phyloP scores from a whole-genome alignment of 2,113 vertebrate species.

The Entelurus aequoreus region DNA sequence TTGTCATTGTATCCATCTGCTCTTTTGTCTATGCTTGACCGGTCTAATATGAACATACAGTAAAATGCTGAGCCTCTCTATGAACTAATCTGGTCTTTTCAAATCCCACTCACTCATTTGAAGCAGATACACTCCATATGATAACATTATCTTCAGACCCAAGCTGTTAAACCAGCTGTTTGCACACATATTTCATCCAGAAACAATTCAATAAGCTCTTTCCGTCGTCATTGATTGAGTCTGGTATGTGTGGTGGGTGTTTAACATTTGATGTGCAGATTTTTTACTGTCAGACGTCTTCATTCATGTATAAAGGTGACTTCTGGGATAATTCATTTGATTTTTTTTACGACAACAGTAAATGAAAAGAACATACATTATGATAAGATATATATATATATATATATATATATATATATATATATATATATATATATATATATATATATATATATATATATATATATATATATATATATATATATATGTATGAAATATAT shows the following conservation, averaged over 20 bases:
- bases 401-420: too few species aligned
- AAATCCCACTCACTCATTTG: slow-evolving; percentile 1
- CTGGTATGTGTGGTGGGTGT: neutral
- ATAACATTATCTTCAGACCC: slow-evolving; percentile 3
- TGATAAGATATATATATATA: too few species aligned
- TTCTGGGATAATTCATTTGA: neutral
- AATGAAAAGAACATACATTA: neutral
- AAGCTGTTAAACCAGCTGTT: slow-evolving; percentile 27
- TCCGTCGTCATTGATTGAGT: neutral
- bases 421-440: too few species aligned
- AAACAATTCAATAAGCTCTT: neutral
- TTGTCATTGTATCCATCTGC: slow-evolving; percentile 21
- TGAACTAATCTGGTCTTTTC: slow-evolving; percentile 15
- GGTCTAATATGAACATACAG: slow-evolving; percentile 21
- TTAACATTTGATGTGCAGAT: slow-evolving; percentile 3
- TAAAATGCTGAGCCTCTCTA: slow-evolving; percentile 13
- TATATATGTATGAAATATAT: too few species aligned
- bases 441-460: too few species aligned
- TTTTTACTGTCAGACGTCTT: neutral
- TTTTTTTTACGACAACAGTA: neutral
- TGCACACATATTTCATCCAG: slow-evolving; percentile 14
- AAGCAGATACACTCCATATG: slow-evolving; percentile 16
- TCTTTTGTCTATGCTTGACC: slow-evolving; percentile 28
- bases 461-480: too few species aligned
- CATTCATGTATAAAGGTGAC: neutral